A percentile compares a stretch with the other conserved stretches of the same genome.
phyloP scores from a whole-genome alignment of 2,888 invertebrate genomes.

The Drosophila tanythrix region DNA sequence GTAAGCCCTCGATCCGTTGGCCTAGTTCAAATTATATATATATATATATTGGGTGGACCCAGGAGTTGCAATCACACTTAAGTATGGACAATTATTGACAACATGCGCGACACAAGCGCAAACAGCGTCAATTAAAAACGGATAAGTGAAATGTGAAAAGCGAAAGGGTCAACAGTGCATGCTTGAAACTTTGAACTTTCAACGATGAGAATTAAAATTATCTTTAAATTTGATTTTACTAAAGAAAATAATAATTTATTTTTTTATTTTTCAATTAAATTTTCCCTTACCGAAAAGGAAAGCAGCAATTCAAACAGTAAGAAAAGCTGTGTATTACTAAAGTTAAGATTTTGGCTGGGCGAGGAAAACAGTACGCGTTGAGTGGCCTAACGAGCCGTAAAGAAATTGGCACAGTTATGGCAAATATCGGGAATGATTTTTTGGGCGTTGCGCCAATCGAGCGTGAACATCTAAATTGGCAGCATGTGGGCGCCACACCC shows the following conservation, averaged over 20 bases:
- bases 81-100: conserved; percentile 20
- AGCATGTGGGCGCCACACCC: conserved; percentile 27
- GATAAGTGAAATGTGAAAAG: conserved; percentile 31
- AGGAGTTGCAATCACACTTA: background rate
- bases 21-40: background rate
- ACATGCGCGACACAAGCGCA: conserved; percentile 18
- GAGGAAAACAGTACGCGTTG: conserved; percentile 12
- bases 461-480: conserved; percentile 57
- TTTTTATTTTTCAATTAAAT: background rate
- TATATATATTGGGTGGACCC: background rate
- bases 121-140: conserved; percentile 8
- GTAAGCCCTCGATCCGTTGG: background rate
- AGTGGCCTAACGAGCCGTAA: conserved; percentile 65
- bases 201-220: background rate
- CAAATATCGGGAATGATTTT: conserved; percentile 36
- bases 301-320: conserved; percentile 31
- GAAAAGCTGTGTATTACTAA: conserved; percentile 50
- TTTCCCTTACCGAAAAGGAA: conserved; percentile 12
- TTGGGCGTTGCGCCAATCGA: conserved; percentile 62
- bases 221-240: background rate
- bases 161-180: conserved; percentile 10
- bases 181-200: background rate
- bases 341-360: conserved; percentile 26
- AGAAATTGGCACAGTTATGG: conserved; percentile 65
- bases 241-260: background rate